These are phyloP conservation scores for Elymnias hypermnestra DNA, from an alignment of 1,140 invertebrate genomes.

Conservation along the genomic window DNA sequence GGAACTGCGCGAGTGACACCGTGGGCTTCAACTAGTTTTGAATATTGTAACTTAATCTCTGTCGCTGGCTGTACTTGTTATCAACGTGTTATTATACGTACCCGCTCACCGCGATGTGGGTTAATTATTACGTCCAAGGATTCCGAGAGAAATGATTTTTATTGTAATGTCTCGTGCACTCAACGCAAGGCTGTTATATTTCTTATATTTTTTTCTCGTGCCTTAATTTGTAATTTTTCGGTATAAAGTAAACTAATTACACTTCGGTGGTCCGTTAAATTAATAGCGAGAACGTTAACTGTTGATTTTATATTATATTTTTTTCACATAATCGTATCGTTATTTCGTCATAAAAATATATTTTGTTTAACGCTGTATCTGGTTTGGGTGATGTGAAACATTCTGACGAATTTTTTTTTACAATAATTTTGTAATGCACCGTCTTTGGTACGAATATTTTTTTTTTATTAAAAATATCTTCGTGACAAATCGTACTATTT, in stretches of 20 bases:
- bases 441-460: too few relatives aligned
- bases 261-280: slow-evolving; percentile 5
- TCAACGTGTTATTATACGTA: slow-evolving; percentile 5
- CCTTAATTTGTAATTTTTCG: slow-evolving; percentile 14
- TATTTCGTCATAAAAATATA: not conserved
- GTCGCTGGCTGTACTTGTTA: not conserved
- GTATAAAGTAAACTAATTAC: slow-evolving; percentile 20
- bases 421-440: too few relatives aligned
- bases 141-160: slow-evolving; percentile 16
- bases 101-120: slow-evolving; percentile 24
- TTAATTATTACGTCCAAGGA: slow-evolving; percentile 31
- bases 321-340: not conserved
- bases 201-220: not conserved
- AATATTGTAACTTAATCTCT: not conserved
- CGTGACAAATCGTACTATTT: too few relatives aligned
- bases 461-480: too few relatives aligned
- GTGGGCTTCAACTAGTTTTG: too few relatives aligned
- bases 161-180: slow-evolving; percentile 8
- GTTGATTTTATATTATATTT: slow-evolving; percentile 2
- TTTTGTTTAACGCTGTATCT: not conserved
- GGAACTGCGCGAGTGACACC: too few relatives aligned
- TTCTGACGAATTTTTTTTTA: too few relatives aligned
- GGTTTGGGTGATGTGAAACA: not conserved
- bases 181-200: not conserved
- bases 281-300: slow-evolving; percentile 2